Evolutionary conservation across 1,140 invertebrate species (phyloP), one percentile per base, ranked within the genome.

Genomic region (Calycopis cecrops): DNA sequence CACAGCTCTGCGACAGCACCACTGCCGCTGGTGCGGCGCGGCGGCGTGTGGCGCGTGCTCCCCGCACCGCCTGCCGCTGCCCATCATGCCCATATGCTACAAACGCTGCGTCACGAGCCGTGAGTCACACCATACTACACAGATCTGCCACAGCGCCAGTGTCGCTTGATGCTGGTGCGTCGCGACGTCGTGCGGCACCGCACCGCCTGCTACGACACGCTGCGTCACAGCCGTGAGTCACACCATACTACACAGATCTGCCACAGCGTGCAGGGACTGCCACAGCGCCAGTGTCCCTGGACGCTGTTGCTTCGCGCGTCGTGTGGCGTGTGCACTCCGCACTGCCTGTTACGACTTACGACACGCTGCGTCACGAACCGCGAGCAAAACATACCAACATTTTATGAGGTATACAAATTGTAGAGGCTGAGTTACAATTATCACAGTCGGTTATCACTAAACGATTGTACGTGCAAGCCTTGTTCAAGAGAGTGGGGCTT

Each of bases 231-330:
- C 97, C 98, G 95, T 97, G 87, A 90, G 92, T 92, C 10, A 16
- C 3, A 44, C 40, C 16, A 8, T 9, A 17, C 16, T 42, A 42
- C n/a, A 40, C 65, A 91, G 90, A 89, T 55, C 87, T 90, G 1
- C 89, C 97, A 51, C 97, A 17, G 92, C 99, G 14, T 98, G 97
- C 87, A 96, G 95, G 79, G 91, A 92, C 66, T 99, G 98, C 84
- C 97, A n/a, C 96, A 99, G 88, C 97, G 96, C 87, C 95, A 97
- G 86, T 97, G 95, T 73, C 91, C 94, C n/a, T n/a, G n/a, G n/a
- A n/a, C n/a, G n/a, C 50, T 89, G 85, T 69, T 99, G 98, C 89
- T 98, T 98, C 4, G 93, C 94, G 84, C 98, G 17, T 92, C 99
- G 14, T 98, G 97, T 86, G 96, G 95, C 79, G 91, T n/a, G 91